Percentiles rank a stretch among this genome's conserved stretches.
Conservation (phyloP, 1,140 invertebrate species). For the Eciton burchellii region DNA sequence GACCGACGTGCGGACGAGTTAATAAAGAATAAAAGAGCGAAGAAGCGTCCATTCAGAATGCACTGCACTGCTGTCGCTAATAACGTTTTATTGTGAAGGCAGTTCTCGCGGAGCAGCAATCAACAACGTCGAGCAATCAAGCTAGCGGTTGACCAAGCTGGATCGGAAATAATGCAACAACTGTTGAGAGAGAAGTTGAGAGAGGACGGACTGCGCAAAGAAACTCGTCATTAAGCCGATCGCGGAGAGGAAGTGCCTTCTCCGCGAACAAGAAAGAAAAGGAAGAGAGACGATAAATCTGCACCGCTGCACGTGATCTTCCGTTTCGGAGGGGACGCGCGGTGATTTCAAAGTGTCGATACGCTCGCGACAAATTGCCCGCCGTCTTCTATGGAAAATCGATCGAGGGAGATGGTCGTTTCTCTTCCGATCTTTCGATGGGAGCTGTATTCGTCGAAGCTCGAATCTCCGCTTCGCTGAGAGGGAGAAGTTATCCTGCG, state of each 20-base stretch:
- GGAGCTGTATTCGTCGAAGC: not conserved
- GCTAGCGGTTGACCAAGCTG: slow-evolving; percentile 57
- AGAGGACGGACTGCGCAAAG: slow-evolving; percentile 9
- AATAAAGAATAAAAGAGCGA: slow-evolving; percentile 20
- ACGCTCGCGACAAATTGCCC: slow-evolving; percentile 24
- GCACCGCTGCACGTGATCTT: slow-evolving; percentile 17
- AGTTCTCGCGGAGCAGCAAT: slow-evolving; percentile 46
- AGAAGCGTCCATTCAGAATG: slow-evolving; percentile 9
- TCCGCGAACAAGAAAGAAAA: slow-evolving; percentile 11
- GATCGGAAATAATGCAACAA: slow-evolving; percentile 57
- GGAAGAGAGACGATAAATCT: slow-evolving; percentile 29
- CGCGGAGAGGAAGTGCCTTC: slow-evolving; percentile 41
- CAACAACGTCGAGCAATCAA: slow-evolving; percentile 59
- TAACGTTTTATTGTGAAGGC: slow-evolving; percentile 49
- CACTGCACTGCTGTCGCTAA: slow-evolving; percentile 38
- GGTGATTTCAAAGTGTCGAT: not conserved
- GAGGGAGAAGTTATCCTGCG: slow-evolving; percentile 13
- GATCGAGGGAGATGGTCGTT: not conserved
- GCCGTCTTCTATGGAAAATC: slow-evolving; percentile 11
- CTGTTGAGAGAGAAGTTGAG: not conserved
- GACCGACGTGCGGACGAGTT: slow-evolving; percentile 11
- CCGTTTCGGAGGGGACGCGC: slow-evolving; percentile 4
- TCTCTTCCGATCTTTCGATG: not conserved
- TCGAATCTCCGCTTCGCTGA: not conserved
- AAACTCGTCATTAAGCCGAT: slow-evolving; percentile 46